These are phyloP conservation scores for Gasterosteus aculeatus DNA, from an alignment of 2,113 vertebrate species.

Conservation along the genomic window DNA sequence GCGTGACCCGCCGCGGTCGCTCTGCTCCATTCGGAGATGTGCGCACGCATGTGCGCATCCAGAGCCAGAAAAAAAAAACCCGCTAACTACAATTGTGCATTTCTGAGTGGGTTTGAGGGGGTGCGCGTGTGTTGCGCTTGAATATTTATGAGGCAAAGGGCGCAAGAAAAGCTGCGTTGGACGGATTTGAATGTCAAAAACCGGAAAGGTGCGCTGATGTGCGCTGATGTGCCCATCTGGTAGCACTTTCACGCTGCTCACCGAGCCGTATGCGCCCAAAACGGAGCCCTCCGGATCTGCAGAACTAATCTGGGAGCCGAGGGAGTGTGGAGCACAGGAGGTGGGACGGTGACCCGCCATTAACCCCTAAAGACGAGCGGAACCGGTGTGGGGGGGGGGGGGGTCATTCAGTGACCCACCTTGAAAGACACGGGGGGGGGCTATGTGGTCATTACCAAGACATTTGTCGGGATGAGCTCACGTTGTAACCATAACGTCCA, in stretches of 20 bases:
- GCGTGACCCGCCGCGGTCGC: conserved; percentile 45
- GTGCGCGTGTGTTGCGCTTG: conserved; percentile 69
- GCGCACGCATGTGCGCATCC: conserved; percentile 49
- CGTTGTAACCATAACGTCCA: background rate
- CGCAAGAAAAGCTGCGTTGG: conserved; percentile 47
- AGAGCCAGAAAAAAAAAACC: conserved; percentile 22
- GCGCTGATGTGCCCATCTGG: conserved; percentile 77
- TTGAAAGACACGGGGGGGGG: conserved; percentile 23
- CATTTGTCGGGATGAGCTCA: conserved; percentile 3
- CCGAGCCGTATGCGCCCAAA: conserved; percentile 65
- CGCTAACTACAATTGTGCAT: conserved; percentile 53
- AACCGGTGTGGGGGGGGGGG: conserved; percentile 50
- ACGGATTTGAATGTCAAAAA: conserved; percentile 67
- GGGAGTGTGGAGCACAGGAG: conserved; percentile 55
- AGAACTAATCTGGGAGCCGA: conserved; percentile 71
- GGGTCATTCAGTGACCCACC: conserved; percentile 36
- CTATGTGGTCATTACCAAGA: conserved; percentile 19
- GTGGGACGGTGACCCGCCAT: conserved; percentile 71
- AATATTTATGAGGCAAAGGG: conserved; percentile 77
- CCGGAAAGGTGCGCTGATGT: conserved; percentile 76
- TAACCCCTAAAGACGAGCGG: conserved; percentile 70
- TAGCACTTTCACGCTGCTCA: conserved; percentile 78
- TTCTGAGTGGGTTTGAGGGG: conserved; percentile 41
- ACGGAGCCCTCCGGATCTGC: conserved; percentile 65
- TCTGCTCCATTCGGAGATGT: conserved; percentile 56